Conservation (phyloP, 2,113 vertebrate species). For the Aspidoscelis tigris region DNA sequence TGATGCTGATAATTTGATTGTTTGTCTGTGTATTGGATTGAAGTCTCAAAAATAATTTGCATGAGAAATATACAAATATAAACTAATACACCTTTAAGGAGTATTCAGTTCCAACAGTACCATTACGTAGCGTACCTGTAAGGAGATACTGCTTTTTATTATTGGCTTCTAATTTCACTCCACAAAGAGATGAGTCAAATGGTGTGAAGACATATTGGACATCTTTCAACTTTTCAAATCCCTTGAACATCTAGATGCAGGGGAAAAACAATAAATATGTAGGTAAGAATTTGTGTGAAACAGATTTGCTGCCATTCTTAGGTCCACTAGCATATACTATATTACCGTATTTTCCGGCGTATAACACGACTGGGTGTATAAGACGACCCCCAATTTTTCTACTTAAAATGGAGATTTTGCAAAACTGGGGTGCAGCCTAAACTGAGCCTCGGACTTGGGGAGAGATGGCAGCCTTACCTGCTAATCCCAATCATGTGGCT, state of each 20-base stretch:
- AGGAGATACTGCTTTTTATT: conserved; percentile 91
- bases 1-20: too few relatives aligned
- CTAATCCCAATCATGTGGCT: too few relatives aligned
- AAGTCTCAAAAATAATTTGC: too few relatives aligned
- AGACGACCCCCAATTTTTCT: too few relatives aligned
- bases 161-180: conserved; percentile 87
- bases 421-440: too few relatives aligned
- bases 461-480: too few relatives aligned
- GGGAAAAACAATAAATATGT: conserved; percentile 10
- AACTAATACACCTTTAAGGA: too few relatives aligned
- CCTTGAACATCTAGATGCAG: conserved; percentile 90
- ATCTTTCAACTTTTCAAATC: conserved; percentile 88
- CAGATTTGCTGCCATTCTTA: neutral
- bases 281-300: neutral
- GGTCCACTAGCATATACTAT: neutral
- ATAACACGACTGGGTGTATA: too few relatives aligned
- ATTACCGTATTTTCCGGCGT: neutral
- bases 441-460: too few relatives aligned
- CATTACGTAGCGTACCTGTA: conserved; percentile 80
- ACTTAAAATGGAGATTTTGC: too few relatives aligned
- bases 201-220: conserved; percentile 92
- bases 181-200: conserved; percentile 88
- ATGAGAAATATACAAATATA: too few relatives aligned
- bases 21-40: too few relatives aligned
- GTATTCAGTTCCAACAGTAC: conserved; percentile 17